A percentile compares a stretch with the other conserved stretches of the same genome.
Conservation (phyloP, 1,140 invertebrate genomes). For the Metopolophium dirhodum region DNA sequence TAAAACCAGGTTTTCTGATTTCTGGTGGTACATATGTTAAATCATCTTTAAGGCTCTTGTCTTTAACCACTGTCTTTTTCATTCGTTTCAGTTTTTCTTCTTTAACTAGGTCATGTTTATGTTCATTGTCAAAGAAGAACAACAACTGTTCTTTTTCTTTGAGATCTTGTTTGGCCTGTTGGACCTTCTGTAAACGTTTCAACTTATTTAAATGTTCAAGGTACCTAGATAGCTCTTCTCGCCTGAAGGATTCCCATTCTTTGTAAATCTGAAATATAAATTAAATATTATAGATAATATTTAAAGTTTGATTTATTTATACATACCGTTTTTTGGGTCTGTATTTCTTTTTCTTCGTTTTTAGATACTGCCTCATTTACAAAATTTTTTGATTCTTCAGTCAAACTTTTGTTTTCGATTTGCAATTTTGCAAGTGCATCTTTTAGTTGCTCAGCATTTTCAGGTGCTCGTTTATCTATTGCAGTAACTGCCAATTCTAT, state of each 20-base stretch:
- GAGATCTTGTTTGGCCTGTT: conserved; percentile 69
- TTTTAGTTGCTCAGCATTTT: conserved; percentile 61
- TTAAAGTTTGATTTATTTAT: not conserved
- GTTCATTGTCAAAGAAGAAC: conserved; percentile 81
- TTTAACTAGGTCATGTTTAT: conserved; percentile 75
- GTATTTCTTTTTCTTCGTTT: conserved; percentile 45
- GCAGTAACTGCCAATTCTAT: conserved; percentile 56
- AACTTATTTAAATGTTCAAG: conserved; percentile 68
- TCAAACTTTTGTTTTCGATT: conserved; percentile 26
- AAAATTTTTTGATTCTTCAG: conserved; percentile 32
- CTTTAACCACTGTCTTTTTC: conserved; percentile 39
- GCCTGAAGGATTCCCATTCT: conserved; percentile 68
- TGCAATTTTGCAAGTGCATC: not conserved
- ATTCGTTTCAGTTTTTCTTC: conserved; percentile 63
- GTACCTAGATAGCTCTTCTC: conserved; percentile 62
- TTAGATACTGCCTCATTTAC: conserved; percentile 20
- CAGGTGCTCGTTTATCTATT: conserved; percentile 44
- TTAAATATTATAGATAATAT: not conserved
- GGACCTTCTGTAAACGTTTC: conserved; percentile 67
- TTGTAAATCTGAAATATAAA: conserved; percentile 65
- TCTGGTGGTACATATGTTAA: conserved; percentile 60
- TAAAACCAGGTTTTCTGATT: conserved; percentile 57
- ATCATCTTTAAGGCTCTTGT: conserved; percentile 57
- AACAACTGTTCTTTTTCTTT: conserved; percentile 71
- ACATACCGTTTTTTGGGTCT: conserved; percentile 43